Evolutionary conservation across 1,140 invertebrate species (phyloP), one percentile per base, ranked within the genome.

Genomic region (Protaetia brevitarsis): DNA sequence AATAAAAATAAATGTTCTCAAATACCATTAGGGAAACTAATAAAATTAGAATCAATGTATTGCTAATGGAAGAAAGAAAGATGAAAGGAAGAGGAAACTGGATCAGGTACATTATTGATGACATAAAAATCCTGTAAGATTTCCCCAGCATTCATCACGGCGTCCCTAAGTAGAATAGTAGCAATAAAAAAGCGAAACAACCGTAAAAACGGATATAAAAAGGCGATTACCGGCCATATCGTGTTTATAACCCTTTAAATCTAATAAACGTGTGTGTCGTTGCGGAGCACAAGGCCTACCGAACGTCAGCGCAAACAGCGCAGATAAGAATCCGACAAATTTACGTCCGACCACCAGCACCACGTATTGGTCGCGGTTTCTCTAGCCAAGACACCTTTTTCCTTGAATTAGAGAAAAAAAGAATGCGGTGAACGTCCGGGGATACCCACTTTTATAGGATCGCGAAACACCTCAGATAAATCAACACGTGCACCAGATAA

Each of bases 271-370:
- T 57, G 64, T 68, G 58, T 36, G 64, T 65, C 63, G 63, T 57
- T 64, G 30, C 57, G 59, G 41, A 68, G 26, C 63, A 41, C 63
- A 61, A 61, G 63, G 41, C 41, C 66, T 63, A 61, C 29, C 63
- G 51, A 64, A 68, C 59, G 63, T 68, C 66, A 64, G 58, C 56
- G 63, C 63, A 60, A n/a, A 45, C 65, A 68, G 64, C 64, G 66
- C 41, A 60, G 67, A 68, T 68, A 68, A 68, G 58, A 66, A 68
- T 63, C 64, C 66, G 67, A 68, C 64, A 68, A 68, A 68, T 68
- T 68, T 68, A 68, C 63, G 63, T 65, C 57, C 63, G 31, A 29
- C 41, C 41, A 51, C 19, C 41, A 51, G 11, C 19, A 23, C 41
- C 19, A 51, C 41, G 26, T 51, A 51, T 51, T 51, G 41, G 13